Conservation (phyloP, 2,113 vertebrate genomes). For the Diadophis punctatus region DNA sequence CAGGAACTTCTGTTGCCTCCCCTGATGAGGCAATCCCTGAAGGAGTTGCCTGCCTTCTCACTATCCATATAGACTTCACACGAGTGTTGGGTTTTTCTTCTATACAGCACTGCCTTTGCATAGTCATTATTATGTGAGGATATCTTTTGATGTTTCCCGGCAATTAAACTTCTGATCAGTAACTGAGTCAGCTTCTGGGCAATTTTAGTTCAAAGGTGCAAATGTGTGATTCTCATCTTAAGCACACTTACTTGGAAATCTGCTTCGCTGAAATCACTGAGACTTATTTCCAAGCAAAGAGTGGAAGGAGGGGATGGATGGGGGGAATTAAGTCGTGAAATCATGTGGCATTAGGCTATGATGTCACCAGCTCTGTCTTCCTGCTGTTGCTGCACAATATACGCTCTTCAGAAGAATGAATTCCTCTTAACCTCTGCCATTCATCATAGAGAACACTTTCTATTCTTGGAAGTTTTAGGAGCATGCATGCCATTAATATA, state of each 20-base stretch:
- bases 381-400: neutral
- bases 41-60: neutral
- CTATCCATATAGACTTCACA: neutral
- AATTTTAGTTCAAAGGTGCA: neutral
- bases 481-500: neutral
- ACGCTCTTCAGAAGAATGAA: neutral
- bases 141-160: neutral
- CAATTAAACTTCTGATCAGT: neutral
- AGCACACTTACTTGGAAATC: neutral
- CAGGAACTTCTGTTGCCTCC: neutral
- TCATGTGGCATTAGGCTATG: neutral
- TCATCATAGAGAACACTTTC: neutral
- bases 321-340: neutral
- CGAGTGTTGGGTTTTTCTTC: neutral
- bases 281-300: neutral
- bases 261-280: neutral
- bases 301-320: neutral
- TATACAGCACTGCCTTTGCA: neutral
- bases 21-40: neutral
- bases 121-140: neutral
- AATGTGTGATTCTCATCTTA: neutral
- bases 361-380: neutral
- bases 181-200: neutral
- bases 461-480: neutral
- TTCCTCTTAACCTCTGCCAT: neutral